Evolutionary conservation across 2,113 vertebrate genomes (phyloP).

Genomic region (Motacilla alba): DNA sequence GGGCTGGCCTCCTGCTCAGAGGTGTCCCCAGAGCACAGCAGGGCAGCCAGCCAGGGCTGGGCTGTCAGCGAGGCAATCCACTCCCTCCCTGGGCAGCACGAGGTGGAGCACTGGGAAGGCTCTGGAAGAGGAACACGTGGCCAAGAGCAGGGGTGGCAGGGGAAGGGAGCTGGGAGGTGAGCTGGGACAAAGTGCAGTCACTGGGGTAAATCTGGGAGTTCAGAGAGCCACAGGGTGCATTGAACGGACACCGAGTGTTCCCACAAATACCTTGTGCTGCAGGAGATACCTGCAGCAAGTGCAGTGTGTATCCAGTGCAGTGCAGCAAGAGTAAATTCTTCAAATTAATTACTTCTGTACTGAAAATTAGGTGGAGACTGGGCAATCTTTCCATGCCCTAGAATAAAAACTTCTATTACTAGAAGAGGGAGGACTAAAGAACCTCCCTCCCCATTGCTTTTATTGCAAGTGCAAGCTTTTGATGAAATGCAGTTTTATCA

Average conservation of each 20-base stretch:
- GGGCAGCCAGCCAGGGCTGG: not conserved
- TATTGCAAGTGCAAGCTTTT: not conserved
- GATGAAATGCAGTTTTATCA: not conserved
- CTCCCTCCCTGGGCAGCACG: not conserved
- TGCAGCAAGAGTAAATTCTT: not conserved
- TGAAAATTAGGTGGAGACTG: not conserved
- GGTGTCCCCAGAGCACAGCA: not conserved
- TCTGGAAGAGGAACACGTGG: not conserved
- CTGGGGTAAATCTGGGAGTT: not conserved
- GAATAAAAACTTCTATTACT: not conserved
- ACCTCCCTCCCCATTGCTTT: not conserved
- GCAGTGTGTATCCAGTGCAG: not conserved
- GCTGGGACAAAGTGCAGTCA: not conserved
- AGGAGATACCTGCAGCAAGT: not conserved
- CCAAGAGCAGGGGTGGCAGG: not conserved
- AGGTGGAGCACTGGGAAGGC: rapidly evolving
- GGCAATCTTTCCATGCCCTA: not conserved
- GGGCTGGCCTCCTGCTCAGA: not conserved
- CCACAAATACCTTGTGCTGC: not conserved
- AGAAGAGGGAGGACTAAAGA: not conserved
- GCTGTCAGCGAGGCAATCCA: rapidly evolving
- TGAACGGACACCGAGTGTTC: not conserved
- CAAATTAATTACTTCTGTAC: not conserved
- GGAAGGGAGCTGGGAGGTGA: not conserved
- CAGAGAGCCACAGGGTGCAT: rapidly evolving